Base-by-base conservation (phyloP, 2,797 vertebrate genomes). In the Sebastolobus altivelis region DNA sequence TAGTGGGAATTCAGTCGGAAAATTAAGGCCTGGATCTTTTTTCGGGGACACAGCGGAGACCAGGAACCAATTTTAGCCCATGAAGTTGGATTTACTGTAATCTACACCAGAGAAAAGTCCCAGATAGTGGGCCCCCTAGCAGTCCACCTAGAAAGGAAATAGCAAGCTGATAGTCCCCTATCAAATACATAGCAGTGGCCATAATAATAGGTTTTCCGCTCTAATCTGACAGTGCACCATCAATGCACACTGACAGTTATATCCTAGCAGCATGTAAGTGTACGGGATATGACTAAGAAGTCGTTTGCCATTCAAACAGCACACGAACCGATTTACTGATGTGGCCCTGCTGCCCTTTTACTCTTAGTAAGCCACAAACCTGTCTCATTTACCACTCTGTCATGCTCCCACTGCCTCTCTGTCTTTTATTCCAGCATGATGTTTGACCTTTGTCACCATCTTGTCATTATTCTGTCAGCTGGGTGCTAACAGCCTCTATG, bases 1-100 rank as follows among this genome's bases (percentile, higher is more conserved):
- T 73, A 82, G 80, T 69, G 76, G 56, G 65, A 88, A 79, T 83
- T 83, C 87, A 84, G 75, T 75, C 61, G 81, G 67, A 88, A 88
- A 88, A 83, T 83, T 33, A 78, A 81, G 72, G 25, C 22, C 63
- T 79, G 63, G 55, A 76, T 84, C 16, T 75, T 62, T 81, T 55
- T 75, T 65, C 3, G 4, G 8, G 14, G 65, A 54, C 43, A 70
- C 20, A 69, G 56, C 10, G 6, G 37, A 71, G 56, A 72, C 54
- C 43, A 65, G 62, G 58, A 76, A 58, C 18, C 35, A 59, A 68
- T 83, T 87, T 81, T 60, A 71, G 40, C 25, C 68, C 55, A 52
- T 68, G 56, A 77, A 27, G 70, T 68, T 55, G 37, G 56, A 74
- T 8, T 18, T 62, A 33, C 29, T 63, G 22, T 70, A 75, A 75